Evolutionary conservation across 1,140 invertebrate genomes (phyloP).

Genomic region (Copidosoma floridanum): DNA sequence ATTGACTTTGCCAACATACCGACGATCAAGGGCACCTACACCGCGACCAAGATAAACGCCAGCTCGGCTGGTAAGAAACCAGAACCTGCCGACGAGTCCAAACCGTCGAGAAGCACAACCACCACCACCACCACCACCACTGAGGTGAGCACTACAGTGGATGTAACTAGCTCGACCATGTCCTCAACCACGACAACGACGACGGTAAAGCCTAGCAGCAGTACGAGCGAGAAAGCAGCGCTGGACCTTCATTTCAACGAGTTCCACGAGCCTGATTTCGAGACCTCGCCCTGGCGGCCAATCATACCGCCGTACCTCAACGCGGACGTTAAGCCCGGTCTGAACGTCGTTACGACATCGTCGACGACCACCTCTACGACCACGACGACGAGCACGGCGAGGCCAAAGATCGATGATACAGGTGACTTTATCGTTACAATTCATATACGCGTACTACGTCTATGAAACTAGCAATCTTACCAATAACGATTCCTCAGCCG

Average conservation of each 20-base stretch:
- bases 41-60: conserved; percentile 48
- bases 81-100: conserved; percentile 37
- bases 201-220: conserved; percentile 24
- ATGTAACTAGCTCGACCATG: not conserved
- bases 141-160: not conserved
- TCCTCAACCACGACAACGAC: not conserved
- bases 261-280: conserved; percentile 47
- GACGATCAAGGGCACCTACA: conserved; percentile 53
- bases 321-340: conserved; percentile 36
- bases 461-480: too few relatives aligned
- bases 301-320: conserved; percentile 47
- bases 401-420: too few relatives aligned
- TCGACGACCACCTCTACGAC: not conserved
- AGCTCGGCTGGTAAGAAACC: conserved; percentile 35
- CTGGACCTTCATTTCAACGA: conserved; percentile 31
- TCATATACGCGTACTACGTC: too few relatives aligned
- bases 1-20: conserved; percentile 52
- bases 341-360: conserved; percentile 8
- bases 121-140: not conserved
- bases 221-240: conserved; percentile 7
- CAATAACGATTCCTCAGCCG: not conserved
- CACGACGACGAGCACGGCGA: not conserved
- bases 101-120: conserved; percentile 21
- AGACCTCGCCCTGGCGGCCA: conserved; percentile 52
- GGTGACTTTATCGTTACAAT: too few relatives aligned